Evolutionary conservation across 2,797 vertebrate genomes (phyloP), one percentile per base, ranked within the genome.

Genomic region (Oceanodroma leucorhoa): DNA sequence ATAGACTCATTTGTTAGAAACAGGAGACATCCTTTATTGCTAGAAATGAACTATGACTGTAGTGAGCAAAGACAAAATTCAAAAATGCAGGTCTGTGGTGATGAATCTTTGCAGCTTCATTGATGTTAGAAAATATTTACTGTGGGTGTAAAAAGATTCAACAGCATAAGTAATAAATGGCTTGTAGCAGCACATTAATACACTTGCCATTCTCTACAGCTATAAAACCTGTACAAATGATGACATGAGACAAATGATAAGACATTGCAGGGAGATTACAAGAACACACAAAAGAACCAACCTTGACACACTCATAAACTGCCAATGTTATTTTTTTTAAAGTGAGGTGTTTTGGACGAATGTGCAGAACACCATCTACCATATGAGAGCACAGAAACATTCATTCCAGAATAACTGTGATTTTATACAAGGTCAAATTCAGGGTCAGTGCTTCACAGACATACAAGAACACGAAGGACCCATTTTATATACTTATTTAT

Each of bases 91-190:
- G 83, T 66, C 61, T 84, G 36, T 48, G 83, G 58, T 64, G 57
- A 91, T 93, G 62, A 93, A 95, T 93, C 79, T 95, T 82, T 6
- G 2, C 77, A 69, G 76, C 55, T 89, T 80, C 71, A 60, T 15
- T 87, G 77, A 69, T 41, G 51, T 34, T 60, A 58, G 82, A 70
- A 95, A 93, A 91, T 93, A 96, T 96, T 95, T 96, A 95, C 89
- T 78, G 79, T 60, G 34, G 10, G 43, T 79, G 38, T 84, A 86
- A 91, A 91, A 89, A 86, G 76, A 93, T 79, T 70, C 83, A 91
- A 29, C 17, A 86, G 72, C 54, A 78, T 92, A 81, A 95, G 88
- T 91, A 91, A 96, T 87, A 77, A 90, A 77, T 71, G 26, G 38
- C 73, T 90, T 14, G 5, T 17, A 71, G 87, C 48, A 54, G 75